phyloP scores from a whole-genome alignment of 2,888 invertebrate genomes.

The Parnassius smintheus region DNA sequence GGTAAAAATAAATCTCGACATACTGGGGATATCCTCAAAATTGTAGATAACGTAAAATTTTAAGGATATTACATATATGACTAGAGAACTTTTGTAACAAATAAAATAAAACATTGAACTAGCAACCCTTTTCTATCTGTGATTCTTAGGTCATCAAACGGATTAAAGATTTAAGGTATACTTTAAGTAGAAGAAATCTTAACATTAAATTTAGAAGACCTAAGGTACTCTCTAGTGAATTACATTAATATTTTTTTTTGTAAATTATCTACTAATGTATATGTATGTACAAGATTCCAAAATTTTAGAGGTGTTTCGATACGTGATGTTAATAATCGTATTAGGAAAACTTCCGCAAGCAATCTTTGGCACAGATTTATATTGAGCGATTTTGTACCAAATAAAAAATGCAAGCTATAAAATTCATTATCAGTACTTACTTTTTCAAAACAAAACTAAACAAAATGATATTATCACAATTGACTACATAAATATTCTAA shows the following conservation, averaged over 20 bases:
- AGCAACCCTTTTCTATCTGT: conserved; percentile 4
- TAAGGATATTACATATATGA: too few relatives aligned
- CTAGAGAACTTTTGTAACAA: too few relatives aligned
- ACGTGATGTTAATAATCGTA: conserved; percentile 39
- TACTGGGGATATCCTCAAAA: too few relatives aligned
- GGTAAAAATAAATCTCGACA: too few relatives aligned
- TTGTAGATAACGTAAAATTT: too few relatives aligned
- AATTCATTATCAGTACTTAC: neutral
- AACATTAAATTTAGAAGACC: conserved; percentile 63
- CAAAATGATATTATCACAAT: conserved; percentile 9
- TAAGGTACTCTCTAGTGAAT: conserved; percentile 65
- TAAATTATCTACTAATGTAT: conserved; percentile 59
- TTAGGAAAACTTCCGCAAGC: conserved; percentile 38
- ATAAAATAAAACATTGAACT: too few relatives aligned
- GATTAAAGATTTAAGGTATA: conserved; percentile 34
- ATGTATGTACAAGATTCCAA: conserved; percentile 76
- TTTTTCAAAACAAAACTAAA: neutral
- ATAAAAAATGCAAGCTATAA: conserved; percentile 4
- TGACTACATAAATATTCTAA: conserved; percentile 16
- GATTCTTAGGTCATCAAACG: conserved; percentile 33
- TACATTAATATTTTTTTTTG: conserved; percentile 46
- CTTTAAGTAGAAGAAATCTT: conserved; percentile 61
- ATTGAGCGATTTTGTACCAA: conserved; percentile 27
- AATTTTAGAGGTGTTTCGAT: conserved; percentile 46
- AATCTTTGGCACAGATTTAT: conserved; percentile 31